Evolutionary conservation across 2,797 vertebrate genomes (phyloP), one percentile per base, ranked within the genome.

Genomic region (Tamandua tetradactyla): DNA sequence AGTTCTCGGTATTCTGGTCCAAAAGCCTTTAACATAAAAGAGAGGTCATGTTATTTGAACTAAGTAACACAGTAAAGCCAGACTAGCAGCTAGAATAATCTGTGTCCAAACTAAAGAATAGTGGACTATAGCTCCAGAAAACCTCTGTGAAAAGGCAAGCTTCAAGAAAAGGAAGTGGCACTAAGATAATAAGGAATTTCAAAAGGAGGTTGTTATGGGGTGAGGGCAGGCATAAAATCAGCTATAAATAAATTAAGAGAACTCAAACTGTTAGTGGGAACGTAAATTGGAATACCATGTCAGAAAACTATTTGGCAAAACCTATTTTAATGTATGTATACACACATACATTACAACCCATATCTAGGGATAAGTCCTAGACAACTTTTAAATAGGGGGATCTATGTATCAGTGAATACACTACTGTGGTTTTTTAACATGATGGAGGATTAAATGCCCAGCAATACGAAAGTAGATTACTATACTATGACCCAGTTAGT

Each of bases 151-250:
- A 91, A 83, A 27, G 20, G 7, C 12, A 64, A 59, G 1, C 11
- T 35, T 12, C 44, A 74, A 4, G 27, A 55, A 59, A 87, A 49
- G 27, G 23, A 22, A 9, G 9, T 11, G 35, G 85, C 5, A 59
- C 32, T 11, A 27, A 90, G 47, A 68, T 4, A 13, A 17, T 22
- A 57, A 30, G 10, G 8, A 7, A 30, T 4, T 47, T 49, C 27
- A 17, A 59, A 37, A 89, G 15, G 2, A 1, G 42, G 0, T 1
- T 2, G 27, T 7, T 42, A 32, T 0, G 55, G 3, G 8, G 1
- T 8, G 17, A 66, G 79, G 27, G 64, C 30, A 15, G 40, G 7
- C 0, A 25, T 5, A n/a, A 35, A 13, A 12, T 42, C 17, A 72
- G 55, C 61, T 10, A 25, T 1, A 27, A 82, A 22, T 7, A 62